Percentiles rank a stretch among this genome's conserved stretches.
These are phyloP conservation scores for Stegastes partitus DNA, from an alignment of 2,113 vertebrate genomes.

Conservation along the genomic window DNA sequence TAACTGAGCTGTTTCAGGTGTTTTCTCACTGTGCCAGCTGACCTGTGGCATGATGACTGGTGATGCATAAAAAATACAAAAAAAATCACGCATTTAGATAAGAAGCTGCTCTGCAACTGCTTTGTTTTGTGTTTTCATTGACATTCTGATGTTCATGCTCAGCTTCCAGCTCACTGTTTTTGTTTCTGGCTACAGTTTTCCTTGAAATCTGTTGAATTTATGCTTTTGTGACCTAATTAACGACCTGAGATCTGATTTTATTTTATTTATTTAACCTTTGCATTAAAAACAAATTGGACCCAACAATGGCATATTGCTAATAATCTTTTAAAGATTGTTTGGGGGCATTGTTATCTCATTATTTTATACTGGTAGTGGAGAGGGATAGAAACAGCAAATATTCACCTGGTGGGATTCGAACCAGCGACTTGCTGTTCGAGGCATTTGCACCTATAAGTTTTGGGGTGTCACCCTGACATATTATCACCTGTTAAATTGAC, in stretches of 20 bases:
- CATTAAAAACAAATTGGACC: not conserved
- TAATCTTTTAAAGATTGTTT: too few species aligned
- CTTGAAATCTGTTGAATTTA: too few species aligned
- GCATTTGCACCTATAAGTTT: too few species aligned
- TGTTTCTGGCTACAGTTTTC: too few species aligned
- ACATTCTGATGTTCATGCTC: constrained; percentile 1
- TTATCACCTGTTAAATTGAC: too few species aligned
- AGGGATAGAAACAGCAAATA: too few species aligned
- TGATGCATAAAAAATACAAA: not conserved
- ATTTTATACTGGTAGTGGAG: too few species aligned
- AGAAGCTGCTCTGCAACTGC: not conserved
- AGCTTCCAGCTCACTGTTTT: not conserved
- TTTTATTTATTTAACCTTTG: not conserved
- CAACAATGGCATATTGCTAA: not conserved
- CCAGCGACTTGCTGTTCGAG: too few species aligned
- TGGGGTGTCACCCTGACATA: too few species aligned
- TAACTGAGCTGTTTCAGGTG: not conserved
- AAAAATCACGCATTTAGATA: not conserved
- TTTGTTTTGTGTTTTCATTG: not conserved
- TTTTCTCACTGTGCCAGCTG: not conserved
- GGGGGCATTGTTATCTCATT: too few species aligned
- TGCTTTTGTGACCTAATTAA: not conserved
- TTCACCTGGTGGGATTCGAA: too few species aligned
- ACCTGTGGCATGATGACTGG: not conserved
- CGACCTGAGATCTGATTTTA: not conserved